Percentiles rank a stretch among this genome's conserved stretches.
These are phyloP conservation scores for Aphelenchoides bicaudatus DNA, from an alignment of 2,888 invertebrate species.

Conservation along the genomic window DNA sequence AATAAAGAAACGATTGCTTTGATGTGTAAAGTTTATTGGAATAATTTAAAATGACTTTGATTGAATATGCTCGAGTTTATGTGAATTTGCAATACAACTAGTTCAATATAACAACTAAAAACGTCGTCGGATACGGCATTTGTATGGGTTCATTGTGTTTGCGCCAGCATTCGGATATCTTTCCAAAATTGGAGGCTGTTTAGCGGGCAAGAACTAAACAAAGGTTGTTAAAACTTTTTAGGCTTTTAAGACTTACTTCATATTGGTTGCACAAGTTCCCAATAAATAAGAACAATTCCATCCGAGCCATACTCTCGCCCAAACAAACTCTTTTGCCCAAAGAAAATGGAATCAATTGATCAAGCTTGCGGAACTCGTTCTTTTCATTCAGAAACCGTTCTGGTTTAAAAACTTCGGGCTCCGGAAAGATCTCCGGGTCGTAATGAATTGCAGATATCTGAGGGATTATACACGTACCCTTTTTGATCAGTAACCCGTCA, in stretches of 20 bases:
- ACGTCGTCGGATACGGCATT: conserved; percentile 8
- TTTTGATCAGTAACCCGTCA: conserved; percentile 16
- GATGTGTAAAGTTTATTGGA: too few relatives aligned
- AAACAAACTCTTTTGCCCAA: conserved; percentile 35
- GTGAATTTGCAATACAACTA: not conserved
- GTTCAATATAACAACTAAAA: not conserved
- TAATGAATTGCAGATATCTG: conserved; percentile 18
- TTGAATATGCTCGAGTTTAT: too few relatives aligned
- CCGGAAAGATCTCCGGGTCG: conserved; percentile 35
- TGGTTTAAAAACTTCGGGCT: conserved; percentile 41
- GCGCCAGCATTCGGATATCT: conserved; percentile 4
- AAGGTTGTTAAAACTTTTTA: not conserved
- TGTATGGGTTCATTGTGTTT: conserved; percentile 2
- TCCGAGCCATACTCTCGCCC: conserved; percentile 16
- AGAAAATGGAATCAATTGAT: conserved; percentile 33
- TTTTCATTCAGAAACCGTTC: conserved; percentile 39
- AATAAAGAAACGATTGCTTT: too few relatives aligned
- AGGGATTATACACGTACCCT: conserved; percentile 20
- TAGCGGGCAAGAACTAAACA: conserved; percentile 11
- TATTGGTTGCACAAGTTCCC: conserved; percentile 17
- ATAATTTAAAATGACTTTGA: too few relatives aligned
- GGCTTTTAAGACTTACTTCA: conserved; percentile 5
- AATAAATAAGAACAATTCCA: conserved; percentile 18
- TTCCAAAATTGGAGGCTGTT: not conserved
- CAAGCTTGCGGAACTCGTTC: conserved; percentile 34